Evolutionary conservation across 2,888 invertebrate genomes (phyloP), one percentile per base, ranked within the genome.

Genomic region (Onthophagus sagittarius): DNA sequence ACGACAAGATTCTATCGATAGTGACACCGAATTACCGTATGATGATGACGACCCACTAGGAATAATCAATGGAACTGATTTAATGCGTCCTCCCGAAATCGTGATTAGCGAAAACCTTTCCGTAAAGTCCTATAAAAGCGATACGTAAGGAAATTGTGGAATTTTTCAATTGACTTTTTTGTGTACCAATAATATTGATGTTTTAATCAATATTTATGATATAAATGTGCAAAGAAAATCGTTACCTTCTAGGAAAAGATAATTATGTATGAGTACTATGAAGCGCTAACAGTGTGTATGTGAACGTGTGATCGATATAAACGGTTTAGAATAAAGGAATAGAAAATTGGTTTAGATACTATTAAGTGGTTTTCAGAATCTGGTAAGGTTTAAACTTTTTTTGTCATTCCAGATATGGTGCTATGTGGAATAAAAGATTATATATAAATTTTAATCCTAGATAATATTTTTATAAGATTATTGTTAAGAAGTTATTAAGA

Each of bases 21-120:
- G 32, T 39, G 74, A 75, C 7, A 53, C 69, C 69, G 74, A 75
- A 62, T n/a, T 62, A n/a, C 65, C 32, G 53, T 15, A 33, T 15
- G 64, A 72, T 6, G 65, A 70, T 63, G 73, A 62, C n/a, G 71
- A 73, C 31, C 64, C 53, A 23, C 39, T 11, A 11, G 39, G 23
- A 23, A 23, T 23, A 23, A 23, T 23, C 23, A 64, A 70, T 62
- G 71, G 65, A n/a, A 74, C 72, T 15, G 72, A 72, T 9, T 53
- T 53, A 14, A 74, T 74, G 14, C 70, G 71, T n/a, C 74, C 74
- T 13, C 74, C 74, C 39, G 71, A 72, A 71, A 74, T 74, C 63
- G 72, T 72, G 31, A 74, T 74, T 39, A 74, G 74, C 62, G 74
- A 74, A 72, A 74, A 72, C 39, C 72, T 74, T n/a, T 74, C 74